These are phyloP conservation scores for Hycleus phaleratus DNA, from an alignment of 1,140 invertebrate genomes.

Conservation along the genomic window DNA sequence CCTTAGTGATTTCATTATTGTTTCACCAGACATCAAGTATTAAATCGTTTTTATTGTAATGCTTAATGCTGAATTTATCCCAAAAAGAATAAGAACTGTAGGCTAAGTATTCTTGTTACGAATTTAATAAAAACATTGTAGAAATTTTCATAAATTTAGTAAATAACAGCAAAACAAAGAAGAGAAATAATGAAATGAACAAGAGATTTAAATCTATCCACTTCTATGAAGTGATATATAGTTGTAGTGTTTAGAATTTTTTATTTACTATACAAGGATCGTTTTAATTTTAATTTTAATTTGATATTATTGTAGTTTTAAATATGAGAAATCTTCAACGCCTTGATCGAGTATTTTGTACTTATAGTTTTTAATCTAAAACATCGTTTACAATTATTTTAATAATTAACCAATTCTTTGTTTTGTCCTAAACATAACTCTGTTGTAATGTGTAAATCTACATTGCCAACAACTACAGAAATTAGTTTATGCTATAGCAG, in stretches of 20 bases:
- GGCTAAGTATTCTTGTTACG: conserved; percentile 34
- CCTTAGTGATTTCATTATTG: background rate
- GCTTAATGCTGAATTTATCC: background rate
- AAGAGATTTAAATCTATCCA: background rate
- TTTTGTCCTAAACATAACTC: background rate
- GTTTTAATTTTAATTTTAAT: background rate
- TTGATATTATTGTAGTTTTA: background rate
- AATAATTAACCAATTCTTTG: background rate
- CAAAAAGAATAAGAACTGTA: background rate
- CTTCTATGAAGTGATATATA: conserved; percentile 32
- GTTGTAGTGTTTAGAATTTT: background rate
- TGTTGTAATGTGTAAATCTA: conserved; percentile 2
- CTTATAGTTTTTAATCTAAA: background rate
- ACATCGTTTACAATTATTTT: background rate
- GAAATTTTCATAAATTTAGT: conserved; percentile 16
- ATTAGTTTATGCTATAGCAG: conserved; percentile 18
- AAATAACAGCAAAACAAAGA: background rate
- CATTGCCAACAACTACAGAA: conserved; percentile 4
- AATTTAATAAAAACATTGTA: conserved; percentile 30
- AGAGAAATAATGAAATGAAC: too few relatives aligned
- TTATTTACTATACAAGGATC: background rate
- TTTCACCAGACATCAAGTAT: conserved; percentile 4
- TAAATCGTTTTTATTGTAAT: background rate
- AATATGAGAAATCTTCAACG: background rate
- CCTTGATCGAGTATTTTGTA: background rate